Conservation (phyloP, 1,140 invertebrate genomes). For the Oryctes rhinoceros region DNA sequence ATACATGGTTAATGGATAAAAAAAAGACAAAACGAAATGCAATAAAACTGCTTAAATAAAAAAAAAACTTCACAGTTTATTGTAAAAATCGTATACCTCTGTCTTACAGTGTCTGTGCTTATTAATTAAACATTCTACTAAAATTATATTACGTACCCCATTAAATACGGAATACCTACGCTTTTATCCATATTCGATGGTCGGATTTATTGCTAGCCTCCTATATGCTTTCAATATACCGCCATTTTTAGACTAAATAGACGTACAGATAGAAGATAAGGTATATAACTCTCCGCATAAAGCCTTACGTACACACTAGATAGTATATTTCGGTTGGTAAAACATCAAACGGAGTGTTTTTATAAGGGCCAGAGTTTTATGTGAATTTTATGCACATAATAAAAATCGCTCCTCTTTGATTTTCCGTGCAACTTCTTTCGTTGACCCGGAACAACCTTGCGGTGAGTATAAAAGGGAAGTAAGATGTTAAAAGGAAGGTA, state of each 20-base stretch:
- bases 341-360: constrained; percentile 21
- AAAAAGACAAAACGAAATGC: no score
- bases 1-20: no score
- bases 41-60: no score
- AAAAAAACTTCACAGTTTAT: no score
- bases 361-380: background rate
- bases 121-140: no score
- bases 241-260: background rate
- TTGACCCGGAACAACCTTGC: background rate
- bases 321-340: background rate
- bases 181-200: no score
- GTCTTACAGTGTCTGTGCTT: no score
- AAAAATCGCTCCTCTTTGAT: constrained; percentile 6
- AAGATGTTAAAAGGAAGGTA: background rate
- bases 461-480: background rate
- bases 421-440: background rate
- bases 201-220: background rate
- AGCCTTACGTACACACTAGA: background rate
- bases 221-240: background rate
- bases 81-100: no score
- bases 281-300: background rate
- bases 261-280: background rate
- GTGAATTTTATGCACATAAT: constrained; percentile 19
- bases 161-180: no score
- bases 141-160: no score